Evolutionary conservation across 2,797 vertebrate species (phyloP), one percentile per base, ranked within the genome.

Genomic region (Poecile montanus): DNA sequence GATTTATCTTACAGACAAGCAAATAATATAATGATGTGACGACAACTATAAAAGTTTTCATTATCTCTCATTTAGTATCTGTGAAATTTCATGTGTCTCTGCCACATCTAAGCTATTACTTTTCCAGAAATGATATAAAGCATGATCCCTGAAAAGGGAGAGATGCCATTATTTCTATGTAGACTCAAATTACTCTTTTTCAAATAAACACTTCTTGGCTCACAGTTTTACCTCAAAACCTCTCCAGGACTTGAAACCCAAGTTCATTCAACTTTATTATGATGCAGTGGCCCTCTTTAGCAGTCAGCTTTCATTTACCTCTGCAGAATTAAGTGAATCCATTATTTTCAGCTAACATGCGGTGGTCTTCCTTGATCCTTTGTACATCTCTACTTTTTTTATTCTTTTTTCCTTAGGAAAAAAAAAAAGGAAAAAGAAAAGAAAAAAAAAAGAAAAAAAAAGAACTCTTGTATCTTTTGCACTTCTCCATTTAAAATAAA

Each of bases 251-350:
- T 63, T 82, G 45, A 84, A 89, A 36, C 13, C 6, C 30, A 72
- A 45, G 38, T 80, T 91, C 44, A 53, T 89, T 94, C 82, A 91
- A 71, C 47, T 67, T 85, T 94, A 63, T 81, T 90, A 70, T 58
- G 66, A 67, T 0, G 3, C 34, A 65, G 26, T 34, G 66, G 10
- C 77, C 94, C 27, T 80, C 42, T 93, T 95, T 60, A 93, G 67
- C 44, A 92, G 65, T 78, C 85, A 80, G 45, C 26, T 75, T 93
- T 88, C 72, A 85, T 89, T 94, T 92, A 77, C 65, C 76, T 88
- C 76, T 89, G 75, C 22, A 88, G 67, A 54, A 85, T 93, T 91
- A 95, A 80, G 68, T 51, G 77, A 90, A 93, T 83, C 54, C 40
- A 65, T 93, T 80, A 81, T 73, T 91, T 91, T 94, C 34, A 91